A percentile compares a stretch with the other conserved stretches of the same genome.
These are phyloP conservation scores for Campylomormyrus numenius DNA, from an alignment of 2,113 vertebrate species.

Conservation along the genomic window DNA sequence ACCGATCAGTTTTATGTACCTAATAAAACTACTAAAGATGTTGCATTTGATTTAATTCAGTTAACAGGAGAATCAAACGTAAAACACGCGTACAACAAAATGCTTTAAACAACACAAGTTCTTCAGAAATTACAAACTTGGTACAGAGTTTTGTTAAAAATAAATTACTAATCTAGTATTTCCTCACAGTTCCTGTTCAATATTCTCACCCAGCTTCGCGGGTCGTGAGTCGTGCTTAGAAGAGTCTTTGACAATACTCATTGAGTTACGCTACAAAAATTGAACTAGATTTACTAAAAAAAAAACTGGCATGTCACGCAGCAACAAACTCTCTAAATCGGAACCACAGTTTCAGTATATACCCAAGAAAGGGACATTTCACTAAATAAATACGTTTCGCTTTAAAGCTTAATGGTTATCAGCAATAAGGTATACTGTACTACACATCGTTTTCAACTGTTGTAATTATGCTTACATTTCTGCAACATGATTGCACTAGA, in stretches of 20 bases:
- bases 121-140: background rate
- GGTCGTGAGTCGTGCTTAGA: background rate
- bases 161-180: background rate
- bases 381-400: background rate
- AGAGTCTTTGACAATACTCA: background rate
- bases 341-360: background rate
- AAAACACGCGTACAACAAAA: background rate
- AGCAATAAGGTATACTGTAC: background rate
- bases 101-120: background rate
- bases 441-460: background rate
- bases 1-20: background rate
- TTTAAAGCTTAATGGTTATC: background rate
- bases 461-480: background rate
- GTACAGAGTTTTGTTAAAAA: background rate
- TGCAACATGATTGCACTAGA: background rate
- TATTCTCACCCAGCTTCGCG: background rate
- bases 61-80: background rate
- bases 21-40: background rate
- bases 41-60: background rate
- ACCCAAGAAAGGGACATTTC: background rate
- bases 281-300: background rate
- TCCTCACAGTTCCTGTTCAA: background rate
- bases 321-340: background rate
- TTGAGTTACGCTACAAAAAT: background rate
- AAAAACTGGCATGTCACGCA: background rate